These are phyloP conservation scores for Podarcis siculus DNA, from an alignment of 2,797 vertebrate genomes.

Conservation along the genomic window DNA sequence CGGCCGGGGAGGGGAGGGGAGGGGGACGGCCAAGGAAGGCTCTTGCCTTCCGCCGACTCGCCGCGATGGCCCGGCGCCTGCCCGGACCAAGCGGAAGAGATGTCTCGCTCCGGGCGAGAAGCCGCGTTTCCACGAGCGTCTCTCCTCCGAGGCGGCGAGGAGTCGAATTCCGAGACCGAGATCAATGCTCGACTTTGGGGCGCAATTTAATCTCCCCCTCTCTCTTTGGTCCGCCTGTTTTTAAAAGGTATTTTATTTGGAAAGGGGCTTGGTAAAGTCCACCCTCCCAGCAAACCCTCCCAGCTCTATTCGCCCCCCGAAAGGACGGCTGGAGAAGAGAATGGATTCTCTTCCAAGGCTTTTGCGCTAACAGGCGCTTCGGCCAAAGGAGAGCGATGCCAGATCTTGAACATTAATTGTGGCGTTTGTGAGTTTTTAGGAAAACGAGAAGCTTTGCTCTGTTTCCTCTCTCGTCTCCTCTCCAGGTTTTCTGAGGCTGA, in stretches of 20 bases:
- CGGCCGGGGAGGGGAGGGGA: neutral
- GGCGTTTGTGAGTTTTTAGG: neutral
- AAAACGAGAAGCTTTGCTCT: neutral
- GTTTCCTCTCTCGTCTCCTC: too few relatives aligned
- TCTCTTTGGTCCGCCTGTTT: too few relatives aligned
- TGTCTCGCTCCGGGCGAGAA: too few relatives aligned
- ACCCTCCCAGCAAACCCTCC: too few relatives aligned
- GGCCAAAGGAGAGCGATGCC: neutral
- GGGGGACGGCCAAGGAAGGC: neutral
- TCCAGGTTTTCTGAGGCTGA: neutral
- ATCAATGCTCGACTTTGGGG: too few relatives aligned
- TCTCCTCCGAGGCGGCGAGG: too few relatives aligned
- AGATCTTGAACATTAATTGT: neutral
- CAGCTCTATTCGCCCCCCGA: too few relatives aligned
- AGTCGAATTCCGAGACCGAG: too few relatives aligned
- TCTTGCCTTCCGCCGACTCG: neutral
- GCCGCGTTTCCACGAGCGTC: too few relatives aligned
- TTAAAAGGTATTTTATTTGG: too few relatives aligned
- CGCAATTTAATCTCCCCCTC: too few relatives aligned
- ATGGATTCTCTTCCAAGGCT: neutral
- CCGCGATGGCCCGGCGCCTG: neutral
- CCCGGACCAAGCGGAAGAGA: neutral
- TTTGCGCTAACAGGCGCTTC: neutral
- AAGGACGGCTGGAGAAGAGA: neutral
- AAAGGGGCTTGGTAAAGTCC: too few relatives aligned